These are phyloP conservation scores for Calonectris borealis DNA, from an alignment of 2,113 vertebrate genomes.

Conservation along the genomic window DNA sequence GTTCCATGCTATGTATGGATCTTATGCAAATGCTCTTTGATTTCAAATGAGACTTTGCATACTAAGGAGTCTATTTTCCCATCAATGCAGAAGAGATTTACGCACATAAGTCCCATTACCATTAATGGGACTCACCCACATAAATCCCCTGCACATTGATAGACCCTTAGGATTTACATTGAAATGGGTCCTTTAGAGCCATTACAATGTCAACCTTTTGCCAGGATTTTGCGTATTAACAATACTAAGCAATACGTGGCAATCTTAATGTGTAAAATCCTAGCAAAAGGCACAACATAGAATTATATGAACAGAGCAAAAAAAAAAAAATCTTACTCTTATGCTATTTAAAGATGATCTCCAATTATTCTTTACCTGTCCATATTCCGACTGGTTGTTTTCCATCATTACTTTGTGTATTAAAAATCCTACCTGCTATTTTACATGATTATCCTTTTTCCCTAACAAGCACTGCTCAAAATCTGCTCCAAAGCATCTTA, in stretches of 20 bases:
- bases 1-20: slow-evolving; percentile 28
- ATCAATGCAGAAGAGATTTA: slow-evolving; percentile 62
- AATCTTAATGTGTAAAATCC: slow-evolving; percentile 67
- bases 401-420: neutral
- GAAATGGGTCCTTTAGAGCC: slow-evolving; percentile 66
- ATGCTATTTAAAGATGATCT: slow-evolving; percentile 8
- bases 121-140: slow-evolving; percentile 64
- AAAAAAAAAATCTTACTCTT: slow-evolving; percentile 3
- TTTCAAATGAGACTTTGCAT: slow-evolving; percentile 70
- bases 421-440: neutral
- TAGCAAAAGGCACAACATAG: slow-evolving; percentile 45
- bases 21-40: slow-evolving; percentile 65
- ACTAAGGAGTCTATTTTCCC: slow-evolving; percentile 58
- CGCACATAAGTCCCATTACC: slow-evolving; percentile 60
- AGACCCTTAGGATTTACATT: slow-evolving; percentile 65
- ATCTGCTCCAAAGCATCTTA: neutral
- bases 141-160: slow-evolving; percentile 63
- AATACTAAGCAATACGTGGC: slow-evolving; percentile 67
- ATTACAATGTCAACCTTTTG: slow-evolving; percentile 59
- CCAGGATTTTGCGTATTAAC: slow-evolving; percentile 59
- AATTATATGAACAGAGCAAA: neutral
- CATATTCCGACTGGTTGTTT: neutral
- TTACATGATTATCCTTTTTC: neutral
- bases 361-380: neutral
- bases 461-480: neutral